These are phyloP conservation scores for Sebastes ruberrimus DNA, from an alignment of 2,797 vertebrate species.

Conservation along the genomic window DNA sequence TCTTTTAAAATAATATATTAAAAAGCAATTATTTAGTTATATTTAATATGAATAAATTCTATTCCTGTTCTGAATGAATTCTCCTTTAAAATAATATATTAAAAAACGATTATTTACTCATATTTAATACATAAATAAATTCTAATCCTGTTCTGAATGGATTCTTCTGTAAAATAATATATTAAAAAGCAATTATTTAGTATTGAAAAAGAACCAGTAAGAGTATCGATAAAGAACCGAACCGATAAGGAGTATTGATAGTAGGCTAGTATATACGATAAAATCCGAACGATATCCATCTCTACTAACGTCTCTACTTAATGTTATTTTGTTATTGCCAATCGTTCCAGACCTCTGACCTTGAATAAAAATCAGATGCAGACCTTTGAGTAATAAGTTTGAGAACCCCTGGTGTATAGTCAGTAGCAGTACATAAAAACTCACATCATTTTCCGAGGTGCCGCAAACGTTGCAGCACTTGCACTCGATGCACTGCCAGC, in stretches of 20 bases:
- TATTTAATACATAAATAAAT: no score
- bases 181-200: neutral
- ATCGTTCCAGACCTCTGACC: neutral
- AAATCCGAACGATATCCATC: fast-evolving
- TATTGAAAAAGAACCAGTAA: neutral
- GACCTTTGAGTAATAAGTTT: neutral
- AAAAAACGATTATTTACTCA: no score
- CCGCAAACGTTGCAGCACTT: conserved; percentile 98
- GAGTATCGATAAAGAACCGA: neutral
- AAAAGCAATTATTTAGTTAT: fast-evolving
- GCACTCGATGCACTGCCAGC: conserved; percentile 99
- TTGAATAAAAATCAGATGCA: neutral
- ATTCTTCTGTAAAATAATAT: no score
- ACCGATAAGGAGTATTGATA: neutral
- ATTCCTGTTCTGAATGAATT: no score
- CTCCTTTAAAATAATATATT: no score
- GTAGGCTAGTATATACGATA: neutral
- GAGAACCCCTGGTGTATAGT: neutral
- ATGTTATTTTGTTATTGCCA: neutral
- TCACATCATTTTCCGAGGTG: conserved; percentile 96
- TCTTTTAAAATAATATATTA: no score
- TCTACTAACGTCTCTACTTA: neutral
- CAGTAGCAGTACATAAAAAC: conserved; percentile 23
- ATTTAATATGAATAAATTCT: no score
- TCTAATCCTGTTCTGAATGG: no score